Base-by-base conservation (phyloP, 1,140 invertebrate species). In the Colletes latitarsis region DNA sequence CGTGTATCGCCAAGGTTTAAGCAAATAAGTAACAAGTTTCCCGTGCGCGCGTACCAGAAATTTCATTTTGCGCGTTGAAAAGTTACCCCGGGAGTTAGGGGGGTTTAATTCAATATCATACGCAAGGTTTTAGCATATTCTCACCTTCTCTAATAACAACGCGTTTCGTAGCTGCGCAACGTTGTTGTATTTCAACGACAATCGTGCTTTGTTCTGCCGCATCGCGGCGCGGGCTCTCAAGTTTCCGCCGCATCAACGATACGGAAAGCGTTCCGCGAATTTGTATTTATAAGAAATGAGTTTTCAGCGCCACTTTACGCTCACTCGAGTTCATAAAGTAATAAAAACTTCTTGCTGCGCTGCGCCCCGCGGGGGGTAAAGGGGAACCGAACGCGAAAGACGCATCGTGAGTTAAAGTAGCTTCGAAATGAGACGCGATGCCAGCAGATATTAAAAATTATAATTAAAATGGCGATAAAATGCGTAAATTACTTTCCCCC, bases 371-470 rank as follows among this genome's bases (percentile, higher is more conserved):
- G 2, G 15, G 39, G 57, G n/a, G 9, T 6, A 49, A 49, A 10
- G 19, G 12, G 41, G 21, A 0, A 30, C 30, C n/a, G 1, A 6
- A 21, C 19, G 14, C 0, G 9, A 8, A 5, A 21, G 4, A 46
- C n/a, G 75, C 0, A 46, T 4, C 66, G 30, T 4, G 21, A 52
- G 43, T 60, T 77, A 52, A 70, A 77, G 39, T 55, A n/a, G 17
- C 14, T n/a, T 0, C 3, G 62, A 60, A 43, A 60, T 19, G 75
- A 52, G 21, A 52, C 15, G 14, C 75, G 67, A 77, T 62, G 15
- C 55, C 1, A 15, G 67, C 67, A 15, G 46, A 72, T 78, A 78
- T 78, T 78, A 78, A 78, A 78, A 78, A 72, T 78, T 64, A 64
- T 78, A 78, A 78, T 72, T 55, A 78, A 78, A 58, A 9, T n/a